Percentiles rank a stretch among this genome's conserved stretches.
phyloP scores from a whole-genome alignment of 1,140 invertebrate species.

The Lepidurus apus region DNA sequence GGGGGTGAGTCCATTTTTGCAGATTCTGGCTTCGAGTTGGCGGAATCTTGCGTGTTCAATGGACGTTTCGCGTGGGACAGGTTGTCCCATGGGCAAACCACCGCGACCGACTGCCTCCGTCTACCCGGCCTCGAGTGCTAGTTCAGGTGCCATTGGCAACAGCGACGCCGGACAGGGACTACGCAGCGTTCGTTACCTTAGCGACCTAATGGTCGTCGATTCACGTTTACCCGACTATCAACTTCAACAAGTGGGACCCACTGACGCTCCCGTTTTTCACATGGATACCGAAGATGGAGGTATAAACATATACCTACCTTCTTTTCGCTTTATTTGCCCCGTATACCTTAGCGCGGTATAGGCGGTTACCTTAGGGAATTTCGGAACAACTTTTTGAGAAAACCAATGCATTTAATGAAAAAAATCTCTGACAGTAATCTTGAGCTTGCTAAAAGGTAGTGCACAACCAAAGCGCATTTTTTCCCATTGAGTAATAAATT shows the following conservation, averaged over 20 bases:
- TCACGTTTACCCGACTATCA: neutral
- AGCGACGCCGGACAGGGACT: neutral
- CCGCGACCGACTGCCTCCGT: neutral
- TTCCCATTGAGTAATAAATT: too few relatives aligned
- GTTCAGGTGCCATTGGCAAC: neutral
- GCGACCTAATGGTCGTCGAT: neutral
- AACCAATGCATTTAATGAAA: too few relatives aligned
- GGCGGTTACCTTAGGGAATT: too few relatives aligned
- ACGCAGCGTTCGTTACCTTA: neutral
- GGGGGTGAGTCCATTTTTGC: neutral
- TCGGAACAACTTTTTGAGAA: too few relatives aligned
- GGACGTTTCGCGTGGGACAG: slow-evolving; percentile 5
- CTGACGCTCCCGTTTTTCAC: neutral
- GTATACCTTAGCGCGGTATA: too few relatives aligned
- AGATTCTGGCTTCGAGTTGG: neutral
- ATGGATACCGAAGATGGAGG: slow-evolving; percentile 21
- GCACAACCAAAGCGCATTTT: too few relatives aligned
- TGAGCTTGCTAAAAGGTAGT: too few relatives aligned
- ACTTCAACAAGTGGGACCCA: neutral
- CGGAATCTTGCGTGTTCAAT: neutral
- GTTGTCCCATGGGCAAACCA: slow-evolving; percentile 12
- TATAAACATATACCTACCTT: neutral
- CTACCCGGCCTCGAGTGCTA: neutral
- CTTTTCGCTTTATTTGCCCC: too few relatives aligned
- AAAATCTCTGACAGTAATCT: too few relatives aligned